Base-by-base conservation (phyloP, 2,113 vertebrate species). In the Chiloscyllium plagiosum region DNA sequence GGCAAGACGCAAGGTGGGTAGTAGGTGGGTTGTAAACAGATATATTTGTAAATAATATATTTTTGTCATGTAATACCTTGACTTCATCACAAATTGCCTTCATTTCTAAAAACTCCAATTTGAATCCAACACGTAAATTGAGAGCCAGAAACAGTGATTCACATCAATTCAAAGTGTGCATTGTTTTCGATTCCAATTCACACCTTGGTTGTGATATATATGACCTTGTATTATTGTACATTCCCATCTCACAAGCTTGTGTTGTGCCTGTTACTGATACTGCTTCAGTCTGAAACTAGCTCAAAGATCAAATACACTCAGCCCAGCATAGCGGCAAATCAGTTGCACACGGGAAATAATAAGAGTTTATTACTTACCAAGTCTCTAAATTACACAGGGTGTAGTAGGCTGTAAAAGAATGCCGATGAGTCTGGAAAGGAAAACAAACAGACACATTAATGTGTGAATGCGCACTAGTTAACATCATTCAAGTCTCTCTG, bases 371-470 rank as follows among this genome's bases (percentile, higher is more conserved):
- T 94, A 96, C 98, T 98, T 98, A 98, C 98, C 98, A 97, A 2
- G 98, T 98, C 97, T 98, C 97, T 96, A 98, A 97, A 97, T 98
- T 98, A 97, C 98, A 99, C 97, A 99, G 99, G 97, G 99, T 99
- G 97, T 99, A 99, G 97, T 98, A 98, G 3, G 99, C 99, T 0
- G 98, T 99, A 96, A 99, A 99, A 8, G 99, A 99, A 97, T 98
- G 97, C 96, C 97, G 98, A 97, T 99, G 99, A 10, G 99, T 98
- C 99, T 99, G 98, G 97, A 97, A 96, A 97, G 56, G 72, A 93
- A 56, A 96, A 97, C 96, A 96, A 19, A 95, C 72, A 96, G n/a
- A 37, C 89, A 24, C 61, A 37, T 93, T 22, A 93, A 93, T 37
- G 17, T 37, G 37, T 37, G 19, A 61, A 47, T 68, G 89, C 22